Conservation (phyloP, 1,140 invertebrate genomes). For the Frieseomelitta varia region DNA sequence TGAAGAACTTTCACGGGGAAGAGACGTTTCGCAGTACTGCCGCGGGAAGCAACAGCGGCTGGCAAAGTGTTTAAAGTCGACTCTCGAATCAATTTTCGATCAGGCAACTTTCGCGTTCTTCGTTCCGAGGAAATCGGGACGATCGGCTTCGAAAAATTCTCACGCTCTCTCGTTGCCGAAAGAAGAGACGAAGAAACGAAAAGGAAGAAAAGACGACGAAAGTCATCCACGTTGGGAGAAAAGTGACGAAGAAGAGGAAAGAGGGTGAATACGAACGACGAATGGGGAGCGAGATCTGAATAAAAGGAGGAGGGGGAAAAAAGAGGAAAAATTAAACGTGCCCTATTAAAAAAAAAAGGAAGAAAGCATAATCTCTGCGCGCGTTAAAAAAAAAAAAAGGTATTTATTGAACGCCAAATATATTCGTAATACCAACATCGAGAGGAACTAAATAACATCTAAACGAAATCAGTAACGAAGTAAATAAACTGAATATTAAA, state of each 20-base stretch:
- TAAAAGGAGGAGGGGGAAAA: not conserved
- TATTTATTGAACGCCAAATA: conserved; percentile 75
- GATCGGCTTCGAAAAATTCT: conserved; percentile 18
- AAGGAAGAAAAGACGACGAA: not conserved
- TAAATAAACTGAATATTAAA: conserved; percentile 78
- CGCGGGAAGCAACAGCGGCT: not conserved
- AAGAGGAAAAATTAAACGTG: conserved; percentile 71
- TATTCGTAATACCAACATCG: conserved; percentile 70
- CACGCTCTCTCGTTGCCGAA: conserved; percentile 38
- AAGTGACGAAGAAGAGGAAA: not conserved
- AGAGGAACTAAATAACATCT: conserved; percentile 42
- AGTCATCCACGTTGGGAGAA: too few species aligned
- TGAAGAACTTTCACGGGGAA: conserved; percentile 60
- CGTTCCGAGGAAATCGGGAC: conserved; percentile 34
- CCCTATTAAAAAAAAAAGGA: conserved; percentile 70
- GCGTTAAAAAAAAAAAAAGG: conserved; percentile 79
- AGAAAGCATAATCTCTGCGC: conserved; percentile 76
- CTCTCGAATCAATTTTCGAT: conserved; percentile 40
- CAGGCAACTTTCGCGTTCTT: conserved; percentile 54
- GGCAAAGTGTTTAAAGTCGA: not conserved
- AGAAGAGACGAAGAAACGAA: not conserved
- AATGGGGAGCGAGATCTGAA: not conserved
- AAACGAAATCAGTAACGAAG: conserved; percentile 74
- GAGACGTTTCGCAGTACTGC: not conserved
- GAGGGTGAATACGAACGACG: not conserved